phyloP scores from a whole-genome alignment of 2,113 vertebrate genomes.

The Chloropsis hardwickii region DNA sequence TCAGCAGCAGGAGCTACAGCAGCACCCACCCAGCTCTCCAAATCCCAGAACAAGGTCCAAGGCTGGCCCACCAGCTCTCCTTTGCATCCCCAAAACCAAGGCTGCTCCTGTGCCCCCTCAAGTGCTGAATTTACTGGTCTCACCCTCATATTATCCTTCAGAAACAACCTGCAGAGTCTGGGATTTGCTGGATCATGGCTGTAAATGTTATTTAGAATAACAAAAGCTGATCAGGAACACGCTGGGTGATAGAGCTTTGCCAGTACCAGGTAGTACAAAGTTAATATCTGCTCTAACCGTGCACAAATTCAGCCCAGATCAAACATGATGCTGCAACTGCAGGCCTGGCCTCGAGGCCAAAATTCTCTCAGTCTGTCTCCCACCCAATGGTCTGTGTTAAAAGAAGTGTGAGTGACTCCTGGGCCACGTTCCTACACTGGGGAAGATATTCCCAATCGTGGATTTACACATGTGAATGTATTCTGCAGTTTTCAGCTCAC shows the following conservation, averaged over 20 bases:
- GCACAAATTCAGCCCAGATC: background rate
- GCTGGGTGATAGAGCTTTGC: background rate
- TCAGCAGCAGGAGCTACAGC: background rate
- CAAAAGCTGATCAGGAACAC: background rate
- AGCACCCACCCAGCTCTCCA: background rate
- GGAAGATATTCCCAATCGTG: background rate
- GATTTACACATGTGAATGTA: background rate
- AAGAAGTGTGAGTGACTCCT: background rate
- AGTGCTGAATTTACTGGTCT: background rate
- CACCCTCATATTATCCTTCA: background rate
- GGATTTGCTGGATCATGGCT: background rate
- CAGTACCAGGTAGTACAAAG: background rate
- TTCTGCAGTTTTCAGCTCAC: background rate
- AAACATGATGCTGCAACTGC: background rate
- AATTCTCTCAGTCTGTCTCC: background rate
- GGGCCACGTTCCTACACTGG: background rate
- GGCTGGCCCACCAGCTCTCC: background rate
- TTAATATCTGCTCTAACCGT: background rate
- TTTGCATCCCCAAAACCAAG: background rate
- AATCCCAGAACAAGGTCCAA: background rate
- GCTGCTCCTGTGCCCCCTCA: background rate
- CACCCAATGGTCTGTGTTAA: background rate
- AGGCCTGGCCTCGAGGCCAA: background rate
- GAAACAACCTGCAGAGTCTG: background rate
- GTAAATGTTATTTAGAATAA: background rate